These are phyloP conservation scores for Pachyuromys duprasi DNA, from an alignment of 2,797 vertebrate genomes.

Conservation along the genomic window DNA sequence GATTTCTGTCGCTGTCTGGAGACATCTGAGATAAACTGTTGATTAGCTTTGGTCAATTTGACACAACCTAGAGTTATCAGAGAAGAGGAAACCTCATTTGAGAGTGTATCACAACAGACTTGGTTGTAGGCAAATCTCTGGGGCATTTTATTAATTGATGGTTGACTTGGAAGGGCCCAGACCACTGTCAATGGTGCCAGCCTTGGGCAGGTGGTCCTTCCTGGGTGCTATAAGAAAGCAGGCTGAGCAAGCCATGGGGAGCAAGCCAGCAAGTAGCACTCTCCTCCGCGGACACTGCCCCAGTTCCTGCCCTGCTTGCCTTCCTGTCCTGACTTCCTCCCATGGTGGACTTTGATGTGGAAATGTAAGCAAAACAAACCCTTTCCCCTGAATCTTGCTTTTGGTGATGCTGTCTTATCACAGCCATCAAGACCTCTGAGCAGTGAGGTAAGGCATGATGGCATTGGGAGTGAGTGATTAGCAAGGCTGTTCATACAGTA, in stretches of 20 bases:
- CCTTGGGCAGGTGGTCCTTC: background rate
- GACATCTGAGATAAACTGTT: background rate
- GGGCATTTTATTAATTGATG: background rate
- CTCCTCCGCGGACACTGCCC: background rate
- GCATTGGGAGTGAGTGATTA: background rate
- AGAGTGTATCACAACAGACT: background rate
- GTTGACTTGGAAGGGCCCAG: background rate
- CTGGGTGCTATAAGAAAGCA: background rate
- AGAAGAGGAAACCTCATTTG: background rate
- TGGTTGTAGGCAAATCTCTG: background rate
- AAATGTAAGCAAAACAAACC: background rate
- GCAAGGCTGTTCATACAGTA: background rate
- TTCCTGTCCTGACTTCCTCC: background rate
- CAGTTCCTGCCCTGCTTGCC: background rate
- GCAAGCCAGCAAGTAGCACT: background rate
- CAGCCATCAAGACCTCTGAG: background rate
- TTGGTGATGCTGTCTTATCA: background rate
- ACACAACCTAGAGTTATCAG: background rate
- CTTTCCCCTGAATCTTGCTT: background rate
- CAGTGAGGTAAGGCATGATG: background rate
- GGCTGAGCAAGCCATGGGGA: too few species aligned
- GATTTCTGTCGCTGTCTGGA: background rate
- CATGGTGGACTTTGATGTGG: background rate
- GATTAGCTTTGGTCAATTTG: background rate
- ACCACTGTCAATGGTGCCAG: background rate